Conservation (phyloP, 2,113 vertebrate species). For the Melanostigma gelatinosum region DNA sequence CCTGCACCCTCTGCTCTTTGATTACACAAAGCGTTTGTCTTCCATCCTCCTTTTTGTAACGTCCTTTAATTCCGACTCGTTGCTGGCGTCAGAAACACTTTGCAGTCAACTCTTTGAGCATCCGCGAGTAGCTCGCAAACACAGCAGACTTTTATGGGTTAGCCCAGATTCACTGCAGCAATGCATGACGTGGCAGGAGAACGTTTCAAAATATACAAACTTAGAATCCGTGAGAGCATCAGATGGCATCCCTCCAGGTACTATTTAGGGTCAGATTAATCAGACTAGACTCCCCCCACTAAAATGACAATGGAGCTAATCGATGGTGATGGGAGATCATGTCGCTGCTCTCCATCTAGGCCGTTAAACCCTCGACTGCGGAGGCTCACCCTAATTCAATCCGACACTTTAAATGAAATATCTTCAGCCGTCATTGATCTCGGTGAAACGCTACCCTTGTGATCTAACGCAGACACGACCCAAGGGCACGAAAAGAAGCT, state of each 20-base stretch:
- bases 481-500: conserved; percentile 38
- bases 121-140: neutral
- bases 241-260: conserved; percentile 56
- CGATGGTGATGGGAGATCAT: conserved; percentile 56
- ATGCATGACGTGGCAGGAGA: neutral
- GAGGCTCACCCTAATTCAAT: conserved; percentile 53
- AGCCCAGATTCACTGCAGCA: conserved; percentile 15
- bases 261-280: conserved; percentile 58
- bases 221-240: conserved; percentile 28
- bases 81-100: conserved; percentile 22
- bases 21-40: conserved; percentile 37
- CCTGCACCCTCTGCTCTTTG: conserved; percentile 1
- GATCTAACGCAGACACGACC: conserved; percentile 29
- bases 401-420: conserved; percentile 58
- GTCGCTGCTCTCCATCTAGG: conserved; percentile 41
- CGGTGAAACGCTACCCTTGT: conserved; percentile 26
- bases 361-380: conserved; percentile 49
- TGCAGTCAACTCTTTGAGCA: conserved; percentile 6
- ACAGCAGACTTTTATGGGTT: conserved; percentile 5
- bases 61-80: conserved; percentile 30
- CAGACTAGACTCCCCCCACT: conserved; percentile 29
- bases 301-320: conserved; percentile 66
- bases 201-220: conserved; percentile 21
- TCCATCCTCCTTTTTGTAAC: conserved; percentile 21
- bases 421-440: conserved; percentile 58